Base-by-base conservation (phyloP, 2,888 invertebrate genomes). In the Shargacucullia verbasci region DNA sequence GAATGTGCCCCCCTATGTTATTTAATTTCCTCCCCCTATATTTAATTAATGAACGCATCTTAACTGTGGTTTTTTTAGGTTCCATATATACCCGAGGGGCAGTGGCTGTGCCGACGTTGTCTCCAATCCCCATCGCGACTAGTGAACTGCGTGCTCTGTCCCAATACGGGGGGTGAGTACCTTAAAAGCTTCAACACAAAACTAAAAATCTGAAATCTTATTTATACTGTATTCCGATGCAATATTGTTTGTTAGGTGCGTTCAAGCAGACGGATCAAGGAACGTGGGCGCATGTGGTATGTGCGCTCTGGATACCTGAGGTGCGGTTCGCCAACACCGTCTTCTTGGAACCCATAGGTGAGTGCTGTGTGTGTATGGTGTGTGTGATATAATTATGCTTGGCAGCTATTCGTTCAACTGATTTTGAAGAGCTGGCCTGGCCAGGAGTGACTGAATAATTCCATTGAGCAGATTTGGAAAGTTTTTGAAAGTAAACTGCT, bases 261-360 rank as follows among this genome's bases (percentile, higher is more conserved):
- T 99, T 99, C 87, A 99, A 99, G 89, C 99, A 99, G 91, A 99
- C 99, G 0, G 99, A 99, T 86, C 96, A 98, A 80, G 95, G 97
- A 0, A 97, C 97, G 0, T 99, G 99, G 99, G 99, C 99, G 0
- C 99, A 99, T 86, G 99, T 99, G 1, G 98, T 99, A 0, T 99
- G 99, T 88, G 99, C 99, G 0, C 94, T 99, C 0, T 99, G 99
- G 99, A 99, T 99, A 79, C 99, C 99, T 1, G 99, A 99, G 95
- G 99, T 98, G 41, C 95, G 98, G 71, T 99, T 99, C 88, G 99
- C 99, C 0, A 99, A 99, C 86, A 99, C 99, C 0, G 99, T 98
- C 5, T 99, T 99, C 83, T 94, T 99, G 73, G 99, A 99, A 88
- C 99, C 99, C 0, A 98, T 99, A 67, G 96, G 96, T 96, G 83